Evolutionary conservation across 2,888 invertebrate genomes (phyloP).

Genomic region (Chloromyia formosa): DNA sequence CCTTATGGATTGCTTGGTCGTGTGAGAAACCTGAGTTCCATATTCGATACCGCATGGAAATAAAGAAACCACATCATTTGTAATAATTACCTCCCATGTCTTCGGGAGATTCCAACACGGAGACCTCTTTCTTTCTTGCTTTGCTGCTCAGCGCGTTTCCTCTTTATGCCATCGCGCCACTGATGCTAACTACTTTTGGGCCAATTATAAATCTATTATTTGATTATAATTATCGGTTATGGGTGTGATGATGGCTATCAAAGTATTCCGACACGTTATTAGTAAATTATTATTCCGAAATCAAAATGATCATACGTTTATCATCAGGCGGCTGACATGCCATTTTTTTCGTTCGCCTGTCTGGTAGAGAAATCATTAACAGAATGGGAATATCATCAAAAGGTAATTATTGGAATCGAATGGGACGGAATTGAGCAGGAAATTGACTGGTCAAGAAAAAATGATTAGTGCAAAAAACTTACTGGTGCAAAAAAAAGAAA

Average conservation of each 20-base stretch:
- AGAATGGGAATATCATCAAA: constrained; percentile 23
- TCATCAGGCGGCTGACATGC: no score
- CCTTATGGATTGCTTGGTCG: background rate
- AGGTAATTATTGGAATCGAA: constrained; percentile 37
- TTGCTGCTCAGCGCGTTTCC: background rate
- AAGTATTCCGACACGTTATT: constrained; percentile 22
- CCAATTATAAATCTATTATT: constrained; percentile 42
- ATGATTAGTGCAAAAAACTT: background rate
- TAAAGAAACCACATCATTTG: background rate
- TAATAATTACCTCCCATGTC: constrained; percentile 4
- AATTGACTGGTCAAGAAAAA: no score
- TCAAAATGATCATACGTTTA: constrained; percentile 33
- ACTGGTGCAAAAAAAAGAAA: no score
- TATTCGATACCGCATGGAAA: background rate
- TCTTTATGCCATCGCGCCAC: no score
- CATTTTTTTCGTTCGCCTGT: background rate
- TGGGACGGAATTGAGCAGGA: no score
- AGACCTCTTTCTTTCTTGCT: background rate
- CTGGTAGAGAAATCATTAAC: background rate
- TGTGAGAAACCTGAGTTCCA: background rate
- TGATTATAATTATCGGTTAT: constrained; percentile 39
- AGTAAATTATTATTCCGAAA: constrained; percentile 1
- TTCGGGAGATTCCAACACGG: background rate
- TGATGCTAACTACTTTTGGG: constrained; percentile 29
- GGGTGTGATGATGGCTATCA: constrained; percentile 42